phyloP scores from a whole-genome alignment of 2,113 vertebrate species.

The Anthoscopus minutus region DNA sequence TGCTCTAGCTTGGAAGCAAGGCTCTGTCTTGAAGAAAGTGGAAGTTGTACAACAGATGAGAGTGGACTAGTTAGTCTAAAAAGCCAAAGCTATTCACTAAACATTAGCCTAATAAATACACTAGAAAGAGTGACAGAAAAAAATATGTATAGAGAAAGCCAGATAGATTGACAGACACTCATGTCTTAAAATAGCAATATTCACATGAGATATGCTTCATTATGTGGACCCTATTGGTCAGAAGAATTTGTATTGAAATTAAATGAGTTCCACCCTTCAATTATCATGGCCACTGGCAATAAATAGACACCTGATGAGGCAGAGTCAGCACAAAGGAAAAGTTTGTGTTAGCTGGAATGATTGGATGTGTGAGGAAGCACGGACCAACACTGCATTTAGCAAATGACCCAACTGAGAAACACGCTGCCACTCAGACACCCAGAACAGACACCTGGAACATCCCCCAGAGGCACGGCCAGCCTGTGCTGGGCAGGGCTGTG shows the following conservation, averaged over 20 bases:
- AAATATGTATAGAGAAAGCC: not conserved
- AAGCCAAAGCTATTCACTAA: not conserved
- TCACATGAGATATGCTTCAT: not conserved
- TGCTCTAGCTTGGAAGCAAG: not conserved
- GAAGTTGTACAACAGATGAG: not conserved
- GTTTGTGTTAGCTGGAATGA: not conserved
- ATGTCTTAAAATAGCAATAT: not conserved
- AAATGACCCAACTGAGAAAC: fast-evolving
- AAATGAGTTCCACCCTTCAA: not conserved
- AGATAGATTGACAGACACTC: not conserved
- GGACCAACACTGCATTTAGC: not conserved
- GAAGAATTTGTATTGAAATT: not conserved
- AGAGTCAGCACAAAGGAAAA: not conserved
- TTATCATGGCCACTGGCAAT: not conserved
- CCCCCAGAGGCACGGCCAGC: fast-evolving
- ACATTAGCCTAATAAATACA: not conserved
- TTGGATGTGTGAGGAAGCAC: not conserved
- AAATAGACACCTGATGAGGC: not conserved
- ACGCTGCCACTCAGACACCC: fast-evolving
- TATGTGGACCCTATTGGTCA: not conserved
- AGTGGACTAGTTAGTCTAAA: not conserved
- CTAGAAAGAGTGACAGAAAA: not conserved
- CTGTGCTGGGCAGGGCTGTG: not conserved
- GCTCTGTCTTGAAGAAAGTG: not conserved
- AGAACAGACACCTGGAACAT: not conserved